Conservation (phyloP, 1,140 invertebrate genomes). For the Lordiphosa mommai region DNA sequence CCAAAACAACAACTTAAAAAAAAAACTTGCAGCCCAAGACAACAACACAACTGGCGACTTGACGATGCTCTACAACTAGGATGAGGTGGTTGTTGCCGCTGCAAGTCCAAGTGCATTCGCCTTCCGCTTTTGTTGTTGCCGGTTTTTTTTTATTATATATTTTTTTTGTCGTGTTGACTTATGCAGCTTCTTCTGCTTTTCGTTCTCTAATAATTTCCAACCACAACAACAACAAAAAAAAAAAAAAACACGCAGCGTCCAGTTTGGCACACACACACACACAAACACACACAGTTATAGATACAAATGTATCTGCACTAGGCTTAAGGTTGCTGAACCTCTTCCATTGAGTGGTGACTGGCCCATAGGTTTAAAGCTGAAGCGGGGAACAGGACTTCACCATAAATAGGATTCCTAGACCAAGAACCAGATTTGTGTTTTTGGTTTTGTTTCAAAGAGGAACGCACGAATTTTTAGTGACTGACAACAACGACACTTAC, state of each 20-base stretch:
- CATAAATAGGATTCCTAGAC: slow-evolving; percentile 10
- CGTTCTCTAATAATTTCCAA: slow-evolving; percentile 10
- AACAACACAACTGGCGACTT: slow-evolving; percentile 10
- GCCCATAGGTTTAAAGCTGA: not conserved
- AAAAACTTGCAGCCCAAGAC: slow-evolving; percentile 33
- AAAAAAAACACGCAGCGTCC: slow-evolving; percentile 13
- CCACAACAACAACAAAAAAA: slow-evolving; percentile 8
- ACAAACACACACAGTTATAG: slow-evolving; percentile 3
- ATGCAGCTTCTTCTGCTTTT: slow-evolving; percentile 4
- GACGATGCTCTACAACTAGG: slow-evolving; percentile 6
- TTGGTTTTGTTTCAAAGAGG: slow-evolving; percentile 9
- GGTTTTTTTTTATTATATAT: slow-evolving; percentile 11
- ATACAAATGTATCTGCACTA: slow-evolving; percentile 21
- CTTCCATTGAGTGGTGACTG: slow-evolving; percentile 1
- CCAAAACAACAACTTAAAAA: slow-evolving; percentile 41
- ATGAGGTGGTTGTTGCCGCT: slow-evolving; percentile 14
- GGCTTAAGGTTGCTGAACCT: slow-evolving; percentile 12
- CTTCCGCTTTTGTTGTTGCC: slow-evolving; percentile 15
- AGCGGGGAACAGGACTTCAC: slow-evolving; percentile 12
- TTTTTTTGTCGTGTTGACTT: slow-evolving; percentile 3
- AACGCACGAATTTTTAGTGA: slow-evolving; percentile 26
- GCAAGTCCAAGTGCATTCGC: slow-evolving; percentile 46
- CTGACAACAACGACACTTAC: not conserved
- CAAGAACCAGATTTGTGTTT: slow-evolving; percentile 13
- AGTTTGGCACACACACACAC: slow-evolving; percentile 24